Conservation (phyloP, 2,113 vertebrate species). For the Jaculus jaculus region DNA sequence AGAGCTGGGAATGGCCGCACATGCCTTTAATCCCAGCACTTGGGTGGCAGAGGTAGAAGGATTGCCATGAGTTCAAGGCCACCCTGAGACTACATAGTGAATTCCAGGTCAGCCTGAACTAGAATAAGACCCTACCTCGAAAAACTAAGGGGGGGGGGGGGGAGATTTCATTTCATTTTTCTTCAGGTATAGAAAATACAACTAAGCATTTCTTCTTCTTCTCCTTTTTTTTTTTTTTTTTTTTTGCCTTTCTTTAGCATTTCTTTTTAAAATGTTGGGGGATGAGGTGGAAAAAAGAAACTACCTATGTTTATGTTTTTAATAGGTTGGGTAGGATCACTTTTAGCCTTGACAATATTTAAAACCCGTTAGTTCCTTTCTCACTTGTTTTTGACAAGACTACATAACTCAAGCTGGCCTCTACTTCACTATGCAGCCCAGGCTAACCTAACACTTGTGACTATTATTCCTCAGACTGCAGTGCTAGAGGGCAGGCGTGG, state of each 20-base stretch:
- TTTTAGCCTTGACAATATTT: conserved; percentile 44
- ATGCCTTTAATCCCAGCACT: no score
- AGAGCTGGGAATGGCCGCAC: no score
- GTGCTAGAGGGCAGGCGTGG: not conserved
- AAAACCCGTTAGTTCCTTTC: conserved; percentile 28
- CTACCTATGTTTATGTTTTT: not conserved
- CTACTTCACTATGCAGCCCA: not conserved
- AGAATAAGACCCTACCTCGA: no score
- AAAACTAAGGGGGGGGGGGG: no score
- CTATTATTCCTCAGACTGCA: not conserved
- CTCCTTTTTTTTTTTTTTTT: no score
- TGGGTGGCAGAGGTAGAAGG: no score
- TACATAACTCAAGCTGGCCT: not conserved
- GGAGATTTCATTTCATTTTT: conserved; percentile 53
- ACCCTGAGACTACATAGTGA: no score
- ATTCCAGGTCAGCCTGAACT: no score
- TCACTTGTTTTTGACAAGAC: not conserved
- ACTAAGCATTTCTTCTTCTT: not conserved
- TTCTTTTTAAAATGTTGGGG: not conserved
- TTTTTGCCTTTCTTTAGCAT: no score
- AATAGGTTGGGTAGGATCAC: not conserved
- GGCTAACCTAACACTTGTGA: not conserved
- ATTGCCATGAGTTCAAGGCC: no score
- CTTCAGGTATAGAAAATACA: conserved; percentile 8
- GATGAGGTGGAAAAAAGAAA: not conserved